phyloP scores from a whole-genome alignment of 2,888 invertebrate genomes.

The Drosophila multiciliata region DNA sequence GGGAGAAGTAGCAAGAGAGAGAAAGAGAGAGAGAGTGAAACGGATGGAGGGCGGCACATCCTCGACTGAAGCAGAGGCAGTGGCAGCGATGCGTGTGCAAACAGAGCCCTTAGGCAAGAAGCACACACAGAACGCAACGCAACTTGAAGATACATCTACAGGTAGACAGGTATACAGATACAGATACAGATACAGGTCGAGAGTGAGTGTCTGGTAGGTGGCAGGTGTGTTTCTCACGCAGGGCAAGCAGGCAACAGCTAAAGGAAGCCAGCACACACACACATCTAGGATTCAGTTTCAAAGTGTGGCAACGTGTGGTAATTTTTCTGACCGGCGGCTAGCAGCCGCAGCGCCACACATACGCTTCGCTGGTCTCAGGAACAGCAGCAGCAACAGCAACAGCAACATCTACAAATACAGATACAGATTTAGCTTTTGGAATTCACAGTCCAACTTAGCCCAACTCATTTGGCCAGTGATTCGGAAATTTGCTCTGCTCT shows the following conservation, averaged over 20 bases:
- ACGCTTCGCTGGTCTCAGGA: slow-evolving; percentile 51
- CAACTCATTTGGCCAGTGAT: slow-evolving; percentile 65
- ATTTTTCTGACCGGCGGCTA: slow-evolving; percentile 57
- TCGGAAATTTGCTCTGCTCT: slow-evolving; percentile 52
- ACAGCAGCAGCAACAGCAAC: neutral
- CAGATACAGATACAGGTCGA: slow-evolving; percentile 62
- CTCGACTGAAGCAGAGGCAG: slow-evolving; percentile 15
- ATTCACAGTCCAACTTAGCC: slow-evolving; percentile 11
- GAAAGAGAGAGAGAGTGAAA: neutral
- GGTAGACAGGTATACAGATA: slow-evolving; percentile 58
- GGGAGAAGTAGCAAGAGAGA: slow-evolving; percentile 3
- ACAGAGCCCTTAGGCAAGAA: slow-evolving; percentile 56
- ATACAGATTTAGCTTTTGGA: slow-evolving; percentile 7
- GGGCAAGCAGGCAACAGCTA: slow-evolving; percentile 28
- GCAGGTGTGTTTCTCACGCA: slow-evolving; percentile 81
- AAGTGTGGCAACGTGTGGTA: slow-evolving; percentile 78
- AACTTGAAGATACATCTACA: slow-evolving; percentile 69
- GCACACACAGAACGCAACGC: slow-evolving; percentile 46
- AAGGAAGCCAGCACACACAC: slow-evolving; percentile 35
- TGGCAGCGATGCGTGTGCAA: slow-evolving; percentile 65
- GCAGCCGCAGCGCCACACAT: slow-evolving; percentile 63
- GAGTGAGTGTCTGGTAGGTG: slow-evolving; percentile 37
- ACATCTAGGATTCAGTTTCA: slow-evolving; percentile 55
- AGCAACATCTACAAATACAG: slow-evolving; percentile 11
- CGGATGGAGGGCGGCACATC: slow-evolving; percentile 4